phyloP scores from a whole-genome alignment of 2,797 vertebrate genomes.

The Cyprinella venusta region DNA sequence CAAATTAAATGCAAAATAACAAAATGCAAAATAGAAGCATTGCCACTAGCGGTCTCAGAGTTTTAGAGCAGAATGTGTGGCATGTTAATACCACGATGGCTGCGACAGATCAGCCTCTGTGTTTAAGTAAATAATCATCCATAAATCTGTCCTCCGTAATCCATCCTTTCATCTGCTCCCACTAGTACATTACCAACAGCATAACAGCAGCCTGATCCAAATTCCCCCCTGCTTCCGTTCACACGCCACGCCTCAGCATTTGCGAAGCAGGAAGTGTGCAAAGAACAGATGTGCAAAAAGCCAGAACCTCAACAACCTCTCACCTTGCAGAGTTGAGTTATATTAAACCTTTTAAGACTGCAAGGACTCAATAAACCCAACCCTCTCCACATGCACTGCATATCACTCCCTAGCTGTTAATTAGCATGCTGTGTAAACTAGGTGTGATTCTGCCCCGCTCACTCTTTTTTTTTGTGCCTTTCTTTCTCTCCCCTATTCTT shows the following conservation, averaged over 20 bases:
- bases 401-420: constrained; percentile 42
- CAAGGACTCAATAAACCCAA: constrained; percentile 13
- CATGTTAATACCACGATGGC: constrained; percentile 1
- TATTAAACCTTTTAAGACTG: constrained; percentile 42
- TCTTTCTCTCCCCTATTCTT: constrained; percentile 22
- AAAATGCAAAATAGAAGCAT: neutral
- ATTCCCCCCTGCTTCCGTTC: constrained; percentile 11
- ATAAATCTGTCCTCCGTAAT: constrained; percentile 26
- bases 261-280: neutral
- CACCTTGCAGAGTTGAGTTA: constrained; percentile 29
- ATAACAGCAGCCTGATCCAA: neutral
- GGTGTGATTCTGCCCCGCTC: constrained; percentile 14
- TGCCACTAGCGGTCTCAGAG: neutral
- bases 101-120: constrained; percentile 6
- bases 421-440: constrained; percentile 45
- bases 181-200: constrained; percentile 22
- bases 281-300: constrained; percentile 37
- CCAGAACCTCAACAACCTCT: constrained; percentile 30
- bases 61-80: neutral
- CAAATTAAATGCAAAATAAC: neutral
- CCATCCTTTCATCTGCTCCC: constrained; percentile 11
- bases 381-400: constrained; percentile 52
- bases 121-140: constrained; percentile 20
- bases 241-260: neutral
- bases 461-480: constrained; percentile 24